A percentile compares a stretch with the other conserved stretches of the same genome.
Conservation (phyloP, 2,888 invertebrate species). For the Temnothorax unifasciatus region DNA sequence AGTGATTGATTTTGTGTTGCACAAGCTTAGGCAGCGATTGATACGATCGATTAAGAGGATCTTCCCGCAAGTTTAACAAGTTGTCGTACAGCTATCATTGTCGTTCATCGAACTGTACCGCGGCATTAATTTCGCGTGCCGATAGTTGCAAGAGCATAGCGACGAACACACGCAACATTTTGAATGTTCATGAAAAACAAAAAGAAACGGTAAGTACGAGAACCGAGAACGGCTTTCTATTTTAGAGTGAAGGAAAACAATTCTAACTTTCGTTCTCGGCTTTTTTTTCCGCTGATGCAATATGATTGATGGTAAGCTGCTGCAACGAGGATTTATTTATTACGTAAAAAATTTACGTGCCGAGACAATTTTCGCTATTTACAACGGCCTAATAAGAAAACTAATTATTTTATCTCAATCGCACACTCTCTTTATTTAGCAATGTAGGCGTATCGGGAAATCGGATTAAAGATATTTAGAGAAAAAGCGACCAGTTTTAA, state of each 20-base stretch:
- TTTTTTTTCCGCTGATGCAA: background rate
- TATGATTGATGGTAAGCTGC: background rate
- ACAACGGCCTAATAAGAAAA: background rate
- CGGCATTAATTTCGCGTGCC: background rate
- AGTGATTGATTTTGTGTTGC: constrained; percentile 48
- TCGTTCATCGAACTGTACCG: background rate
- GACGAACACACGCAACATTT: background rate
- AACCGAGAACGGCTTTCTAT: background rate
- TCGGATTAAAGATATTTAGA: background rate
- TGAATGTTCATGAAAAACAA: background rate
- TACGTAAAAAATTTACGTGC: background rate
- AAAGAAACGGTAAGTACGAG: background rate
- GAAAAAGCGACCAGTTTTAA: background rate
- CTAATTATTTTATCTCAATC: constrained; percentile 25
- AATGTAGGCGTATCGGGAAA: background rate
- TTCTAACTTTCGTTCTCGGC: background rate
- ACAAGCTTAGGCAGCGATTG: background rate
- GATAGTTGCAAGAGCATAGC: background rate
- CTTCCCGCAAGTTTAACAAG: background rate
- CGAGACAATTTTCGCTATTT: background rate
- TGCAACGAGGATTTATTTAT: constrained; percentile 18
- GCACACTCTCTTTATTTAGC: background rate
- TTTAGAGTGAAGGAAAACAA: background rate
- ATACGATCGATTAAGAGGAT: background rate
- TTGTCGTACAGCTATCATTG: constrained; percentile 9